phyloP scores from a whole-genome alignment of 2,113 vertebrate genomes.

The Labeo rohita region DNA sequence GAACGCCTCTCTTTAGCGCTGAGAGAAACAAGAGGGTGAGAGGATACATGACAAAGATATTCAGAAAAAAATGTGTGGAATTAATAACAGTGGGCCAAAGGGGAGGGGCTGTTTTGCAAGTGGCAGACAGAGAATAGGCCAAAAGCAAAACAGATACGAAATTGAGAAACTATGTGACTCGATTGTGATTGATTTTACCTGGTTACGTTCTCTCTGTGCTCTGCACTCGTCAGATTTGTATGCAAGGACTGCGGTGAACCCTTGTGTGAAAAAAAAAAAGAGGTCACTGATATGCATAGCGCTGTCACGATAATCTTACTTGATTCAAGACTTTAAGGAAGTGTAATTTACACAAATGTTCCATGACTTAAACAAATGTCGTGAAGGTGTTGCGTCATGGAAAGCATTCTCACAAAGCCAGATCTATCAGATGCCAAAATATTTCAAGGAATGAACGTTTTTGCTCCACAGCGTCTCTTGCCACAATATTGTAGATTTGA shows the following conservation, averaged over 20 bases:
- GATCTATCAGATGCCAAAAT: not conserved
- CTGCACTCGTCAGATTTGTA: constrained; percentile 64
- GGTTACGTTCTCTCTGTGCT: constrained; percentile 65
- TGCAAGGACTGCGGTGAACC: constrained; percentile 69
- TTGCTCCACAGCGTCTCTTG: not conserved
- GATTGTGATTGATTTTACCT: constrained; percentile 45
- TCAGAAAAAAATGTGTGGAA: not conserved
- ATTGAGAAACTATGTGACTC: not conserved
- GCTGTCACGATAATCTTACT: not conserved
- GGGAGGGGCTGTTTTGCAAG: not conserved
- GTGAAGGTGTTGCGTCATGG: not conserved
- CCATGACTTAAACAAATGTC: not conserved
- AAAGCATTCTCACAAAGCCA: not conserved
- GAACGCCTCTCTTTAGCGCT: constrained; percentile 71
- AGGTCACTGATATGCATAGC: constrained; percentile 13
- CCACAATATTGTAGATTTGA: not conserved
- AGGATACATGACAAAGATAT: not conserved
- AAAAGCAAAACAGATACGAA: not conserved
- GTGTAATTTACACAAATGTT: constrained; percentile 24
- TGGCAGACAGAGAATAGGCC: not conserved
- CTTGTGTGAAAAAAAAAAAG: constrained; percentile 53
- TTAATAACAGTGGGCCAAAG: constrained; percentile 12
- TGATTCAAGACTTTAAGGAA: constrained; percentile 20
- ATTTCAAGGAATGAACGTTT: not conserved
- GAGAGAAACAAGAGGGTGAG: constrained; percentile 5